Conservation (phyloP, 2,888 invertebrate genomes). For the Phorcus lineatus region DNA sequence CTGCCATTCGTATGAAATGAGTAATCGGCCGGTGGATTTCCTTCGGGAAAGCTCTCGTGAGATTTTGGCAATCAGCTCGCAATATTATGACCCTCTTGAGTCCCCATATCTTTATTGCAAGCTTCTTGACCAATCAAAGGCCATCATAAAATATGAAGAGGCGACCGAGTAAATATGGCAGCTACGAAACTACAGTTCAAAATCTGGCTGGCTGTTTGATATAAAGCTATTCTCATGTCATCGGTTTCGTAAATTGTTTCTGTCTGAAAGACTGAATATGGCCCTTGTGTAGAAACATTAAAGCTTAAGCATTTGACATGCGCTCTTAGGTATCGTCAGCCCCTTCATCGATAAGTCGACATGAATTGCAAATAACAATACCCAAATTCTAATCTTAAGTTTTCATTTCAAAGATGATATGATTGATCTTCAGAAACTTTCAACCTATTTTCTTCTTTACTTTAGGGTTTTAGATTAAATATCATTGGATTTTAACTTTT, state of each 20-base stretch:
- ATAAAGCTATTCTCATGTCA: neutral
- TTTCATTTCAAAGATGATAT: too few relatives aligned
- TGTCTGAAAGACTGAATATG: neutral
- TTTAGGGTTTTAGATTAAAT: too few relatives aligned
- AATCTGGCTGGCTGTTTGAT: neutral
- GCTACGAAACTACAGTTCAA: neutral
- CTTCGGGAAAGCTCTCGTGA: neutral
- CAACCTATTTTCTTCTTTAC: too few relatives aligned
- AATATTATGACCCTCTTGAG: constrained; percentile 14
- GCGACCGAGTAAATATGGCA: constrained; percentile 7
- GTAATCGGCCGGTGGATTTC: neutral
- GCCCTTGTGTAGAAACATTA: neutral
- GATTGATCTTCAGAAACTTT: too few relatives aligned
- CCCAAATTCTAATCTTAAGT: too few relatives aligned
- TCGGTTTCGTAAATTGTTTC: neutral
- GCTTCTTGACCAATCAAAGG: constrained; percentile 10
- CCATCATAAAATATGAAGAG: constrained; percentile 8
- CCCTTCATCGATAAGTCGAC: too few relatives aligned
- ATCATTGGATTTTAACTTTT: too few relatives aligned
- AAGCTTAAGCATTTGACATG: neutral
- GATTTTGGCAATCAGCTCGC: constrained; percentile 14
- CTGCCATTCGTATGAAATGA: neutral
- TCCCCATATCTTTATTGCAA: constrained; percentile 16
- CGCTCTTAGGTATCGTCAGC: neutral
- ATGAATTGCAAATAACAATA: too few relatives aligned